Conservation (phyloP, 2,797 vertebrate species). For the Todus mexicanus region DNA sequence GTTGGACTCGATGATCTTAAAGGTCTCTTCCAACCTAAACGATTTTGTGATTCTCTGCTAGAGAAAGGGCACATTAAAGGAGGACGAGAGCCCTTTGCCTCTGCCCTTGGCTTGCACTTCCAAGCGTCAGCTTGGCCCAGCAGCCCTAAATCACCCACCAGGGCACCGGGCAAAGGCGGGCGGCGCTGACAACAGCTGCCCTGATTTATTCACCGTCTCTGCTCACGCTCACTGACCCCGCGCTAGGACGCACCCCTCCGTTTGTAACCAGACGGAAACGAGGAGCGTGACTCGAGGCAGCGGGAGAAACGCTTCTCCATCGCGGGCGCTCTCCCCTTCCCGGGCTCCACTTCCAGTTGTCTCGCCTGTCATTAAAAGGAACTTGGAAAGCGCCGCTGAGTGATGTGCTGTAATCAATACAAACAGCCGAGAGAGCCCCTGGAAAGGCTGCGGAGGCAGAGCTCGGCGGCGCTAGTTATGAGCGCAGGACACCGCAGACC, state of each 20-base stretch:
- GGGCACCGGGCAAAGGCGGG: background rate
- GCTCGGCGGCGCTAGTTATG: background rate
- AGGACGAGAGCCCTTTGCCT: accelerated
- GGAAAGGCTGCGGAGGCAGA: background rate
- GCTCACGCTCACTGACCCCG: background rate
- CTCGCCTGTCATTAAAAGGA: conserved; percentile 15
- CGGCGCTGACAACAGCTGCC: background rate
- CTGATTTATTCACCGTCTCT: background rate
- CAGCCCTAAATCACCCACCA: background rate
- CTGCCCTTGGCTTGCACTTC: background rate
- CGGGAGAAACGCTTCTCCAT: background rate
- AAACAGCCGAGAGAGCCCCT: background rate
- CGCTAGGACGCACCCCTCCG: accelerated
- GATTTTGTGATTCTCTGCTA: background rate
- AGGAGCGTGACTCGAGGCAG: accelerated
- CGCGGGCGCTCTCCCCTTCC: background rate
- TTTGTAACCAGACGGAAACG: background rate
- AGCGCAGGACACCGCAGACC: background rate
- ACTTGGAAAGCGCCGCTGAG: background rate
- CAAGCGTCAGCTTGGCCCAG: background rate
- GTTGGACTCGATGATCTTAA: background rate
- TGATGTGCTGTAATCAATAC: background rate
- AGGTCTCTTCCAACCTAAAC: background rate
- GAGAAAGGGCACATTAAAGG: background rate
- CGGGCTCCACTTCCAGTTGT: background rate